Evolutionary conservation across 2,888 invertebrate species (phyloP), one percentile per base, ranked within the genome.

Genomic region (Amorpha juglandis): DNA sequence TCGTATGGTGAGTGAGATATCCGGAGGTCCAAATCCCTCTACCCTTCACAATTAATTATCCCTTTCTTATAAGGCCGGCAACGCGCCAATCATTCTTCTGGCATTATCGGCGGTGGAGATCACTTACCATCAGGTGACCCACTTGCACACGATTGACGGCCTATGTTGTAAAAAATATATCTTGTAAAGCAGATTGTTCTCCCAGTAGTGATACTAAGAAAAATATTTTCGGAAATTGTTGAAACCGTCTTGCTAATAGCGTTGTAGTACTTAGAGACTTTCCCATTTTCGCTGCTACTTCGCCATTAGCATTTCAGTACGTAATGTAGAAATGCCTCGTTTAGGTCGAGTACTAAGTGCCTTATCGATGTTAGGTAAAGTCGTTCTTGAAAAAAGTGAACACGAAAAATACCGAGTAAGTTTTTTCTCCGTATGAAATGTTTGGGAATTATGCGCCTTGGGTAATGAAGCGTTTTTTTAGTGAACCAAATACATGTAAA

Each of bases 281-380:
- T 53, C 35, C 9, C n/a, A 53, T 58, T 19, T 58, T 38, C 19
- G 6, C 19, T 16, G 16, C 38, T 12, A 38, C 38, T 19, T 58
- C 11, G 58, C 58, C 58, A 58, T 58, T 58, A 58, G 58, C 42
- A 42, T 42, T 21, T 9, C 55, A 35, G 48, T 12, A 11, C 11
- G 55, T 38, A 58, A 58, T 58, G 42, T 42, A 58, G 42, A 9
- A 19, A n/a, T 42, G 19, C 42, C 12, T 12, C 42, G 58, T 58
- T 58, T 58, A 58, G 58, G 58, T 58, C 58, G 38, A 58, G 58
- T 19, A 38, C 38, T 12, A 38, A 58, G 58, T 42, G 42, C 58
- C 21, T 42, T 42, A 58, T 58, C 58, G 19, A 58, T 42, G 42
- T 35, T 53, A 19, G 52, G 33, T 14, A 19, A 58, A 58, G 16